These are phyloP conservation scores for Bombus superbus DNA, from an alignment of 1,140 invertebrate genomes.

Conservation along the genomic window DNA sequence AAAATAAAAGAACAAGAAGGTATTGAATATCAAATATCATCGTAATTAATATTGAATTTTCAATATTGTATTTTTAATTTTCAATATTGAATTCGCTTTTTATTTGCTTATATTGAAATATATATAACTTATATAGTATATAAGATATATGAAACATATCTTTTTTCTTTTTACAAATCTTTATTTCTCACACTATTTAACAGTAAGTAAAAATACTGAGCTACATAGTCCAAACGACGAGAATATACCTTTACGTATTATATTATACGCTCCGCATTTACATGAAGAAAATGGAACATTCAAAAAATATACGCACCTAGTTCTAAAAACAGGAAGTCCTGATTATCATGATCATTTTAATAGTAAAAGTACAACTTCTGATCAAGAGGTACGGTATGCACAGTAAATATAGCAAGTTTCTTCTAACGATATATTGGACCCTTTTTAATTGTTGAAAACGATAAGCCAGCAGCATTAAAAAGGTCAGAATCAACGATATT, in stretches of 20 bases:
- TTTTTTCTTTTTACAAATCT: not conserved
- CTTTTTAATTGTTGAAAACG: not conserved
- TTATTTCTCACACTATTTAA: constrained; percentile 5
- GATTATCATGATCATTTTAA: constrained; percentile 72
- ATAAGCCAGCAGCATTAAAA: not conserved
- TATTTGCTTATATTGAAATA: not conserved
- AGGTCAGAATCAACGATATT: not conserved
- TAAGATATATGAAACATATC: not conserved
- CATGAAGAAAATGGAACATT: constrained; percentile 58
- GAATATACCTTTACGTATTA: constrained; percentile 65
- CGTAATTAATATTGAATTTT: not conserved
- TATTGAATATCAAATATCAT: not conserved
- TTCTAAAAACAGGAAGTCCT: constrained; percentile 63
- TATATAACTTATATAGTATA: no score
- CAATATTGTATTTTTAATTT: no score
- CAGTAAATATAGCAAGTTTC: not conserved
- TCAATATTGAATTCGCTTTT: not conserved
- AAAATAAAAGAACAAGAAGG: not conserved
- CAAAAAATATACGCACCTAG: constrained; percentile 69
- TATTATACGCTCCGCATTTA: constrained; percentile 75
- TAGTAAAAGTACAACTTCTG: constrained; percentile 7
- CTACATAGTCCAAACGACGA: not conserved
- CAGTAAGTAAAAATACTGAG: not conserved
- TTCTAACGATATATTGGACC: not conserved
- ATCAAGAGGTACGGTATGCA: constrained; percentile 28